Conservation (phyloP, 2,113 vertebrate species). For the Syngnathus typhle region DNA sequence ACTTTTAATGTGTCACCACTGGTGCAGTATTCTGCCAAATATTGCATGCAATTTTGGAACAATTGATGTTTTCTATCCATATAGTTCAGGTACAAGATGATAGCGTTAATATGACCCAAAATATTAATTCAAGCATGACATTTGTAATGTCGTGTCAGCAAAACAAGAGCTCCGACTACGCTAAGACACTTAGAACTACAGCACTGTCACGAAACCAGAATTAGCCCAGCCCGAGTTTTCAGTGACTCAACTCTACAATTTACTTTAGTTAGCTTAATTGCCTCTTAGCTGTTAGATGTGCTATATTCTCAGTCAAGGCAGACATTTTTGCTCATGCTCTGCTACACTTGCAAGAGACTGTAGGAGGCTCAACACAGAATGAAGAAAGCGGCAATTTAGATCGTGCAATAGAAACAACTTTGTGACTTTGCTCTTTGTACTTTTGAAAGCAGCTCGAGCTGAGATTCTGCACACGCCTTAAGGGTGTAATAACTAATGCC, state of each 20-base stretch:
- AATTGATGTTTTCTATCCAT: neutral
- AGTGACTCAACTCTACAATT: neutral
- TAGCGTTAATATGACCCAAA: neutral
- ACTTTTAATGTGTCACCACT: too few species aligned
- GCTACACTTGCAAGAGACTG: slow-evolving; percentile 15
- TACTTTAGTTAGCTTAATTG: slow-evolving; percentile 15
- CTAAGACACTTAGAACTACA: too few species aligned
- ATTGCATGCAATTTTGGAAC: too few species aligned
- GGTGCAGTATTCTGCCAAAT: too few species aligned
- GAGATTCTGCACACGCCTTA: slow-evolving; percentile 6
- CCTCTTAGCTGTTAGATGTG: neutral
- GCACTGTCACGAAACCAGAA: neutral
- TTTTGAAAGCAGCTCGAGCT: slow-evolving; percentile 7
- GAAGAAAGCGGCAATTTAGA: slow-evolving; percentile 16
- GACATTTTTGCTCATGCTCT: slow-evolving; percentile 6
- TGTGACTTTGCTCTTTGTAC: slow-evolving; percentile 31
- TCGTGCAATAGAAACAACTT: neutral
- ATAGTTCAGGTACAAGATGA: neutral
- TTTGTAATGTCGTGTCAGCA: neutral
- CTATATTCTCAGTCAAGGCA: neutral
- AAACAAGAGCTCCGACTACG: too few species aligned
- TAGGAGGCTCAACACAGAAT: slow-evolving; percentile 28
- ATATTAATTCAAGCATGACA: neutral
- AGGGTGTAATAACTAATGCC: neutral
- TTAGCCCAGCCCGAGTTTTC: neutral